Conservation (phyloP, 2,797 vertebrate species). For the Rallus crepitans region DNA sequence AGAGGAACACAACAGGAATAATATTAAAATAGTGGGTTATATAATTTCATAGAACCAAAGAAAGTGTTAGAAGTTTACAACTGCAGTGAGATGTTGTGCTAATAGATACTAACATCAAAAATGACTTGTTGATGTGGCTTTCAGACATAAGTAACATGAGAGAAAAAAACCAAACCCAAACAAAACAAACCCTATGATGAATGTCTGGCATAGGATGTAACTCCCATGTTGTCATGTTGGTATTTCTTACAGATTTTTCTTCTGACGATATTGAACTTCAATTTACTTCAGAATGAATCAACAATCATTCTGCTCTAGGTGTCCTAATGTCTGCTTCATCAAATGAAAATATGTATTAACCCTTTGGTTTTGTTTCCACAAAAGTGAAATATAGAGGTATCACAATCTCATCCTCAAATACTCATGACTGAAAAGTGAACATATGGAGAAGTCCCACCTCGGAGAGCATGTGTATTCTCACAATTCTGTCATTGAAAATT, state of each 20-base stretch:
- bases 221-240: fast-evolving
- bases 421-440: not conserved
- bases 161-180: not conserved
- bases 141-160: not conserved
- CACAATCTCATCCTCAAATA: not conserved
- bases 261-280: not conserved
- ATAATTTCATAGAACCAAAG: not conserved
- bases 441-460: not conserved
- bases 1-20: not conserved
- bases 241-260: not conserved
- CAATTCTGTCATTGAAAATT: not conserved
- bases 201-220: not conserved
- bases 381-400: not conserved
- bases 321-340: not conserved
- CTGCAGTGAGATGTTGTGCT: not conserved
- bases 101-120: not conserved
- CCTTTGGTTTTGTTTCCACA: not conserved
- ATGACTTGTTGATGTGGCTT: not conserved
- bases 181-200: not conserved
- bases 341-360: not conserved
- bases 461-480: fast-evolving
- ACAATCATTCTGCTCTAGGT: not conserved
- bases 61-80: not conserved
- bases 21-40: not conserved
- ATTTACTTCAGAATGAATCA: not conserved